A percentile compares a stretch with the other conserved stretches of the same genome.
These are phyloP conservation scores for Xestia sexstrigata DNA, from an alignment of 2,888 invertebrate species.

Conservation along the genomic window DNA sequence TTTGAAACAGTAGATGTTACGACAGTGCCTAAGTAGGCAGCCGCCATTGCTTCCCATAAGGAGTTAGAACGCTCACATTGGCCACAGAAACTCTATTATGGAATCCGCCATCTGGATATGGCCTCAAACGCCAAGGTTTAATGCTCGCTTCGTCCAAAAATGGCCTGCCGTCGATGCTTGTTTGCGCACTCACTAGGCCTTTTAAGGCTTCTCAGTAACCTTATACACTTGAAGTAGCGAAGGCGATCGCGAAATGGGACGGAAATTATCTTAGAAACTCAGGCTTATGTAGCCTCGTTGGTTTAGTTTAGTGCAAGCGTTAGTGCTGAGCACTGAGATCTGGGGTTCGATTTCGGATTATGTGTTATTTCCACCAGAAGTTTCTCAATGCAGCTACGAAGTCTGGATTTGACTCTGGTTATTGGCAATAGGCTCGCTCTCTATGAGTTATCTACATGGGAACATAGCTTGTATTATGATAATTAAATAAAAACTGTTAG, in stretches of 20 bases:
- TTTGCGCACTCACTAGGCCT: slow-evolving; percentile 79
- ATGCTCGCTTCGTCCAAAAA: slow-evolving; percentile 81
- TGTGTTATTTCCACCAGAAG: too few relatives aligned
- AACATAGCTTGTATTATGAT: too few relatives aligned
- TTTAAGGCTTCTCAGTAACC: slow-evolving; percentile 85
- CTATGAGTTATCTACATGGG: too few relatives aligned
- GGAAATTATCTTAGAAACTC: slow-evolving; percentile 64
- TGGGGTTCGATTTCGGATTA: background rate
- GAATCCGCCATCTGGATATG: slow-evolving; percentile 71
- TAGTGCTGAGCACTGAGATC: background rate
- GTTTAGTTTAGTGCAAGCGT: background rate
- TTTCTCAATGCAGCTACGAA: too few relatives aligned
- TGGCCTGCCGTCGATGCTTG: slow-evolving; percentile 77
- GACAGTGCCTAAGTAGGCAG: slow-evolving; percentile 17
- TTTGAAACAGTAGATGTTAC: background rate
- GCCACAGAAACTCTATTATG: slow-evolving; percentile 64
- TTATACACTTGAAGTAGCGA: slow-evolving; percentile 77
- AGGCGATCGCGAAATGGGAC: slow-evolving; percentile 76
- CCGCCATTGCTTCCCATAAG: slow-evolving; percentile 48
- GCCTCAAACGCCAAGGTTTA: slow-evolving; percentile 76
- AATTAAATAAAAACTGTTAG: too few relatives aligned
- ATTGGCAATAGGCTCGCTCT: too few relatives aligned
- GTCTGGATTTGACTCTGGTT: too few relatives aligned
- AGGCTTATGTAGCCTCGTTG: background rate
- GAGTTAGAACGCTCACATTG: slow-evolving; percentile 61